These are phyloP conservation scores for Diacarnus erythraeanus DNA, from an alignment of 37 sponge, comb jelly and placozoan species.

Conservation along the genomic window DNA sequence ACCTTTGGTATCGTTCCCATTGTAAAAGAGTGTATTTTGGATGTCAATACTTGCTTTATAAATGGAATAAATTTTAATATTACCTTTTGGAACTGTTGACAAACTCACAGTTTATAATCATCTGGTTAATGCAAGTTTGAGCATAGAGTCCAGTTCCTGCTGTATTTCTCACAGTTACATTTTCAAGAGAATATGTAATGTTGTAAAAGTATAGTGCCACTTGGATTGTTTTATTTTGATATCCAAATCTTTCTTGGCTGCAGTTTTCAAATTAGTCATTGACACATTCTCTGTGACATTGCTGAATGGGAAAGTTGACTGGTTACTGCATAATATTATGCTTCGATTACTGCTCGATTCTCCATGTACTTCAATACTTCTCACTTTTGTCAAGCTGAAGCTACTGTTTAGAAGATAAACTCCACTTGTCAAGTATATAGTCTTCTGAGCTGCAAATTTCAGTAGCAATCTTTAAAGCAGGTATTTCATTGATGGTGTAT, in stretches of 20 bases:
- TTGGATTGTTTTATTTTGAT: not conserved
- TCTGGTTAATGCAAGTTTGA: not conserved
- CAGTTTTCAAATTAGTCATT: not conserved
- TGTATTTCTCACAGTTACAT: not conserved
- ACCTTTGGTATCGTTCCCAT: not conserved
- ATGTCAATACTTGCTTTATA: not conserved
- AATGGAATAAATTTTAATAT: too few species aligned
- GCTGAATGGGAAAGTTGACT: not conserved
- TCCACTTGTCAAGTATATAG: not conserved
- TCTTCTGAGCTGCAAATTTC: too few species aligned
- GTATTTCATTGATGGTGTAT: too few species aligned
- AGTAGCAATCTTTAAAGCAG: too few species aligned
- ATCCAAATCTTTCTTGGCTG: not conserved
- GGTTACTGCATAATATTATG: not conserved
- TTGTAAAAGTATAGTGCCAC: not conserved
- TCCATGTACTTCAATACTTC: not conserved
- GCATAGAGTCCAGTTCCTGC: not conserved
- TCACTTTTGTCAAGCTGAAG: not conserved
- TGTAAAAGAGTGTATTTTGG: not conserved
- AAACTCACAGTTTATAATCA: not conserved
- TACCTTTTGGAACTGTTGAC: not conserved
- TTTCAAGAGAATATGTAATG: not conserved
- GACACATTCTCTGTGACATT: not conserved
- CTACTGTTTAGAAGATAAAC: not conserved
- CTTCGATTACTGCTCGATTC: not conserved